These are phyloP conservation scores for Otocyon megalotis DNA, from an alignment of 2,113 vertebrate species.

Conservation along the genomic window DNA sequence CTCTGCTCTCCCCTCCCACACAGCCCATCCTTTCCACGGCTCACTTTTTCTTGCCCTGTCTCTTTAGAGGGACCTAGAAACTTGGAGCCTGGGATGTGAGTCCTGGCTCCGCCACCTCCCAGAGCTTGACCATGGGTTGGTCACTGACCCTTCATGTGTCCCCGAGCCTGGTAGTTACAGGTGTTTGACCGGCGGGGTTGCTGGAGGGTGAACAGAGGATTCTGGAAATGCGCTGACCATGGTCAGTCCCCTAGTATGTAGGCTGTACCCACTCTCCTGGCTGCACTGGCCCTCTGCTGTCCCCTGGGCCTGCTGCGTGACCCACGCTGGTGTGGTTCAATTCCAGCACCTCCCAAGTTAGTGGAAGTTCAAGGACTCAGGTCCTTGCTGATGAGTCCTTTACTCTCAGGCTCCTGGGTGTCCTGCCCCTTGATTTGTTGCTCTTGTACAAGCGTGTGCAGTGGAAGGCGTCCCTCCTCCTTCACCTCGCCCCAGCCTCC, in stretches of 20 bases:
- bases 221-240: background rate
- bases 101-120: background rate
- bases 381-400: accelerated
- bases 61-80: background rate
- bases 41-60: background rate
- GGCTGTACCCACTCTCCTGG: accelerated
- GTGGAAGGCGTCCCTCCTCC: background rate
- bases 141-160: accelerated
- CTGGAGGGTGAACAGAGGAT: accelerated
- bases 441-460: accelerated
- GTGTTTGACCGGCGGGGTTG: accelerated
- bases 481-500: accelerated
- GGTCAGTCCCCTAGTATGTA: accelerated
- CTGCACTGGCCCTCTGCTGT: accelerated
- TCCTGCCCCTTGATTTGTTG: background rate
- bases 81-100: background rate
- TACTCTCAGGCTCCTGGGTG: accelerated
- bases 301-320: background rate
- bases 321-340: accelerated
- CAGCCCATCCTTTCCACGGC: background rate
- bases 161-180: accelerated
- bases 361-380: background rate
- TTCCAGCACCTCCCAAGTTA: accelerated
- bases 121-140: background rate
- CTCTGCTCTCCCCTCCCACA: background rate